These are phyloP conservation scores for Sinotaia quadrata DNA, from an alignment of 2,888 invertebrate species.

Conservation along the genomic window DNA sequence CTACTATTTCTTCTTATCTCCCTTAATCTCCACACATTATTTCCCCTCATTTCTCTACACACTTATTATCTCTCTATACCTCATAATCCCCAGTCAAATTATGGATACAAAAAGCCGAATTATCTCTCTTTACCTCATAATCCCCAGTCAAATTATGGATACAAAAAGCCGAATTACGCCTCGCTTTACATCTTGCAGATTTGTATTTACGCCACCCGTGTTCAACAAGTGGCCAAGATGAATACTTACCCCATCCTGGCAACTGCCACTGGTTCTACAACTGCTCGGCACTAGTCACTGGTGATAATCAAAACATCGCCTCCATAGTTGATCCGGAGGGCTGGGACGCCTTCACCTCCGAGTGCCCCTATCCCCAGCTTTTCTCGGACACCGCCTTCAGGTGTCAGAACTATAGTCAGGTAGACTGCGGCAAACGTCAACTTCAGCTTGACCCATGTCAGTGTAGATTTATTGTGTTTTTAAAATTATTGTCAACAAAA, in stretches of 20 bases:
- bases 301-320: neutral
- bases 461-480: no score
- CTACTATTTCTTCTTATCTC: no score
- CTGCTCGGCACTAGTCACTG: constrained; percentile 31
- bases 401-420: constrained; percentile 42
- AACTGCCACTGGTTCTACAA: constrained; percentile 51
- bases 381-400: constrained; percentile 33
- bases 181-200: constrained; percentile 15
- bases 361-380: constrained; percentile 46
- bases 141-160: no score
- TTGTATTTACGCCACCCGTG: constrained; percentile 35
- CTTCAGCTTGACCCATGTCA: constrained; percentile 47
- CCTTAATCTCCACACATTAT: no score
- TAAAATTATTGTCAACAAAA: no score
- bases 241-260: constrained; percentile 36
- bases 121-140: no score
- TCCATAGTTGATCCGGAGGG: neutral
- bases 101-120: neutral
- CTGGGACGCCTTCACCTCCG: constrained; percentile 37
- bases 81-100: no score
- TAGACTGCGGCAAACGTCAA: constrained; percentile 36
- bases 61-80: no score
- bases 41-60: no score
- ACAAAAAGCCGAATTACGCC: neutral
- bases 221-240: constrained; percentile 5